A percentile compares a stretch with the other conserved stretches of the same genome.
phyloP scores from a whole-genome alignment of 1,140 invertebrate species.

The Drosophila guanche region DNA sequence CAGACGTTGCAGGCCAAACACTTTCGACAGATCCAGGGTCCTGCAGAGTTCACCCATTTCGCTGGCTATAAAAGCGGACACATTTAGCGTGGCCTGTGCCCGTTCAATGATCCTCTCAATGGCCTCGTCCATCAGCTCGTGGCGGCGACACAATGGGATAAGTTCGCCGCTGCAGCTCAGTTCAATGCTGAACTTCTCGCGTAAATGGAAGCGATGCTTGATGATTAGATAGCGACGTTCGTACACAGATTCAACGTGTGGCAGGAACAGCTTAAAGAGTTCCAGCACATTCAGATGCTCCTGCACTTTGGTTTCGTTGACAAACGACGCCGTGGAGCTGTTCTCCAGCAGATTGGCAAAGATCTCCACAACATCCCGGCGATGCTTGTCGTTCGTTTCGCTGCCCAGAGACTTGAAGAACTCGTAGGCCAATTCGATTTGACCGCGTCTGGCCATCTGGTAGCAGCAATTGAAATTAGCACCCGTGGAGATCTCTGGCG shows the following conservation, averaged over 20 bases:
- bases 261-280: conserved; percentile 65
- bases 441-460: conserved; percentile 68
- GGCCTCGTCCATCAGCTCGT: conserved; percentile 57
- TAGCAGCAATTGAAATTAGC: conserved; percentile 79
- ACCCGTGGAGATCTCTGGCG: conserved; percentile 54
- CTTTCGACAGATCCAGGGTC: conserved; percentile 53
- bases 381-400: conserved; percentile 43
- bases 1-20: conserved; percentile 61
- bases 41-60: conserved; percentile 64
- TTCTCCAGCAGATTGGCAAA: conserved; percentile 57
- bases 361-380: conserved; percentile 54
- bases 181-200: conserved; percentile 57
- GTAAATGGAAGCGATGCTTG: conserved; percentile 59
- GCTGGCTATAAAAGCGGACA: conserved; percentile 57
- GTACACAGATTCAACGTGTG: conserved; percentile 37
- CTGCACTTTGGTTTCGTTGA: conserved; percentile 31
- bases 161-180: conserved; percentile 50
- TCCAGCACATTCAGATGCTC: conserved; percentile 66
- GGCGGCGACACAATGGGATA: conserved; percentile 39
- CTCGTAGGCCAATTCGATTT: conserved; percentile 68
- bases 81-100: conserved; percentile 62
- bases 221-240: conserved; percentile 56
- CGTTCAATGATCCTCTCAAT: conserved; percentile 66
- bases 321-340: conserved; percentile 20
- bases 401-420: conserved; percentile 62